Base-by-base conservation (phyloP, 1,140 invertebrate genomes). In the Temnothorax longispinosus region DNA sequence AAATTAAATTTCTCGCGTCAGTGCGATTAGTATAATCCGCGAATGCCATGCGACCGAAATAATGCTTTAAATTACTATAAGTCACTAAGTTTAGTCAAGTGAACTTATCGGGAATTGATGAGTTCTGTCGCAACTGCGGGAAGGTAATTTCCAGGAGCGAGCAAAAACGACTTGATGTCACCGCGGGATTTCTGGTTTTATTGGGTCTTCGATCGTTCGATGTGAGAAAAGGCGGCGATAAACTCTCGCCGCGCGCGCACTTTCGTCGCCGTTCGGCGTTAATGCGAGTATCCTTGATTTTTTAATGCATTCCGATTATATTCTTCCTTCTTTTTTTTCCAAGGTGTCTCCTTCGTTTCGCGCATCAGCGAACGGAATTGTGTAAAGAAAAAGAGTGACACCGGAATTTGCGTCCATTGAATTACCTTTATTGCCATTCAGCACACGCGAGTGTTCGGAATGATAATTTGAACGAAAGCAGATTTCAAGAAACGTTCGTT, bases 31-130 rank as follows among this genome's bases (percentile, higher is more conserved):
- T 64, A n/a, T 52, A 13, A 80, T 50, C 50, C 44, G 21, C 60
- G 35, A 47, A 60, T 60, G 5, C 50, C 11, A 32, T 10, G n/a
- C 27, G 44, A 82, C 18, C 38, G 15, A 64, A 77, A 84, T 74
- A 62, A 76, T 64, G 32, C 56, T 85, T 13, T 56, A 85, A 89
- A 80, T 89, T 69, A 75, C 62, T 85, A 54, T 27, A 58, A 62
- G 47, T 38, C 75, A 72, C 87, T 87, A 86, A 72, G 60, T 52
- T 32, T 60, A 35, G 38, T 18, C 84, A 85, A 64, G 56, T 85
- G 78, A 71, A 89, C 91, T 91, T 89, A 88, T 81, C 64, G 56
- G n/a, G 60, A 78, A 88, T 89, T 88, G 85, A 77, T 87, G 27
- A 76, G 76, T 52, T 50, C 60, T 56, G 74, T 50, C 74, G 38